A percentile compares a stretch with the other conserved stretches of the same genome.
These are phyloP conservation scores for Drosophila auraria DNA, from an alignment of 1,140 invertebrate species.

Conservation along the genomic window DNA sequence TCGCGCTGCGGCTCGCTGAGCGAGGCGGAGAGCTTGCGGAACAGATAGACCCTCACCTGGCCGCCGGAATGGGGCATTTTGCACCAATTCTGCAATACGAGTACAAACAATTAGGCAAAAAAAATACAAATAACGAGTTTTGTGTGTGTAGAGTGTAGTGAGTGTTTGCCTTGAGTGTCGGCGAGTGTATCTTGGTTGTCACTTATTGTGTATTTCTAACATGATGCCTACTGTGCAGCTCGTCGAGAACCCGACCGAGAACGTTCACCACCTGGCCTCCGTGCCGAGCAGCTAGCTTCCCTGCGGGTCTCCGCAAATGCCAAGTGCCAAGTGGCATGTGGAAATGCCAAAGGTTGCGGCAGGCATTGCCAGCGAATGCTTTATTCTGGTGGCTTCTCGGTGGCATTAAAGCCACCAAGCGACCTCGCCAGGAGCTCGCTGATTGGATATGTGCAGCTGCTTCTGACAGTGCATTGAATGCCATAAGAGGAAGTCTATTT, in stretches of 20 bases:
- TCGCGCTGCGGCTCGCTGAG: slow-evolving; percentile 29
- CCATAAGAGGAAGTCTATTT: neutral
- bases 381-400: slow-evolving; percentile 49
- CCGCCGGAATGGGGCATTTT: slow-evolving; percentile 3
- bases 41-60: slow-evolving; percentile 61
- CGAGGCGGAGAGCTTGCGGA: slow-evolving; percentile 45
- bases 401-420: slow-evolving; percentile 37
- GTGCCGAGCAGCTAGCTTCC: slow-evolving; percentile 7
- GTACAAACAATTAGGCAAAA: slow-evolving; percentile 2
- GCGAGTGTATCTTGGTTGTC: slow-evolving; percentile 37
- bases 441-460: slow-evolving; percentile 31
- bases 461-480: neutral
- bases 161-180: neutral
- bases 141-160: neutral
- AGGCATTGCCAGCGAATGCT: slow-evolving; percentile 40
- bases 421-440: slow-evolving; percentile 35
- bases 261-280: slow-evolving; percentile 50
- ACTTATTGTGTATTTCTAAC: slow-evolving; percentile 23
- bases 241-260: slow-evolving; percentile 49
- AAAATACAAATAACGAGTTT: slow-evolving; percentile 19
- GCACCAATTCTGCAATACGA: neutral
- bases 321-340: slow-evolving; percentile 57
- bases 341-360: slow-evolving; percentile 72
- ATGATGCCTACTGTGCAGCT: slow-evolving; percentile 48
- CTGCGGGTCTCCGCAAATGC: slow-evolving; percentile 52